A percentile compares a stretch with the other conserved stretches of the same genome.
Conservation (phyloP, 2,888 invertebrate genomes). For the Agrotis exclamationis region DNA sequence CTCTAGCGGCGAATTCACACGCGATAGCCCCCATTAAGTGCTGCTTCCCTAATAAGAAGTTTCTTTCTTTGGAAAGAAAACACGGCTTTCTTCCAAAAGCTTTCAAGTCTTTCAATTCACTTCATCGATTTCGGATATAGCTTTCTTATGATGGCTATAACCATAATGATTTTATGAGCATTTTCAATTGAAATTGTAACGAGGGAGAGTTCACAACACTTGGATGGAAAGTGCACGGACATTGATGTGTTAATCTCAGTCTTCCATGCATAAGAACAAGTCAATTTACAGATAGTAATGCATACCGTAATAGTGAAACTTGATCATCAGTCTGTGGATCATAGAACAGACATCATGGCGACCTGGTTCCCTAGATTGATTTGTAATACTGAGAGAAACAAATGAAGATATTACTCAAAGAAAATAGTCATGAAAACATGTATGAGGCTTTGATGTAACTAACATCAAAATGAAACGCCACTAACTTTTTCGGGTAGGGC, state of each 20-base stretch:
- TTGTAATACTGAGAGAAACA: slow-evolving; percentile 33
- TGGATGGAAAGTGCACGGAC: slow-evolving; percentile 27
- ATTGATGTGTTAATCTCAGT: slow-evolving; percentile 36
- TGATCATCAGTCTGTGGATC: slow-evolving; percentile 32
- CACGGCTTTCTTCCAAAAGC: not conserved
- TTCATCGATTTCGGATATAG: not conserved
- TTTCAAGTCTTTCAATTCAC: not conserved
- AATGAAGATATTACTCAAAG: slow-evolving; percentile 9
- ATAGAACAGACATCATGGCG: slow-evolving; percentile 22
- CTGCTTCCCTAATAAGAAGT: no score
- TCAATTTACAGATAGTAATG: slow-evolving; percentile 32
- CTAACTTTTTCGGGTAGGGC: no score
- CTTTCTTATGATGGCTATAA: not conserved
- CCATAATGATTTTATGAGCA: slow-evolving; percentile 16
- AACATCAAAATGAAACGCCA: no score
- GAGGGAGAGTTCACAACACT: slow-evolving; percentile 28
- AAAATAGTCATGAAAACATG: slow-evolving; percentile 1
- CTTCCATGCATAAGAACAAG: slow-evolving; percentile 35
- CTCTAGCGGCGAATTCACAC: no score
- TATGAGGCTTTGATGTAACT: not conserved
- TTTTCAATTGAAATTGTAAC: slow-evolving; percentile 25
- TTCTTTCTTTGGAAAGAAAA: not conserved
- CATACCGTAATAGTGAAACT: slow-evolving; percentile 47
- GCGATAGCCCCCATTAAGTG: no score
- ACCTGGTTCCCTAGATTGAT: slow-evolving; percentile 38